Conservation (phyloP, 2,797 vertebrate genomes). For the Salarias fasciatus region DNA sequence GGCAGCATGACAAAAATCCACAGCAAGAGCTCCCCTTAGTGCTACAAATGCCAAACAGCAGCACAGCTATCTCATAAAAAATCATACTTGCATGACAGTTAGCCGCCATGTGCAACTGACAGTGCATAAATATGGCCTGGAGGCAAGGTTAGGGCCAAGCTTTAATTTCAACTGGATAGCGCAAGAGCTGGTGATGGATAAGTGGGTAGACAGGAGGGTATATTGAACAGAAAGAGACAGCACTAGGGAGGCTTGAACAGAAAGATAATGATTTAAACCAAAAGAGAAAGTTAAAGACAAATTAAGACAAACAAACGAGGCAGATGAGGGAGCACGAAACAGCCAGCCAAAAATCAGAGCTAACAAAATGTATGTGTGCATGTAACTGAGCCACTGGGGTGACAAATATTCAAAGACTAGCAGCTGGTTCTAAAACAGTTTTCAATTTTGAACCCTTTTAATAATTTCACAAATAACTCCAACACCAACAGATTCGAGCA, state of each 20-base stretch:
- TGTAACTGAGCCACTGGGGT: too few relatives aligned
- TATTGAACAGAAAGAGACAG: constrained; percentile 22
- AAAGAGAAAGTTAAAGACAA: too few relatives aligned
- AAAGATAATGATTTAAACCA: constrained; percentile 7
- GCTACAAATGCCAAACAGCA: constrained; percentile 60
- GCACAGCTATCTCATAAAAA: constrained; percentile 59
- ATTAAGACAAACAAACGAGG: too few relatives aligned
- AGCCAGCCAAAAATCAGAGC: too few relatives aligned
- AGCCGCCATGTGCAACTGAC: constrained; percentile 71
- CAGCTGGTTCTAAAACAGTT: too few relatives aligned
- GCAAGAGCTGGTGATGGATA: constrained; percentile 66
- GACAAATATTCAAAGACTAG: too few relatives aligned
- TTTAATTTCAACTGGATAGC: constrained; percentile 72
- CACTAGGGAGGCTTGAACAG: constrained; percentile 22
- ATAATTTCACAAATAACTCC: too few relatives aligned
- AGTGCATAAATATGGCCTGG: constrained; percentile 78
- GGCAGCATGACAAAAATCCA: constrained; percentile 34
- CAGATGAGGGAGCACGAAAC: too few relatives aligned
- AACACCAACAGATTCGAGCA: too few relatives aligned
- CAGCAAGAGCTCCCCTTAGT: constrained; percentile 77
- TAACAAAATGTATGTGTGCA: too few relatives aligned
- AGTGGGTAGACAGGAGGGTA: constrained; percentile 53
- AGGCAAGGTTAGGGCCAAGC: constrained; percentile 75
- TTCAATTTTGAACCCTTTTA: too few relatives aligned
- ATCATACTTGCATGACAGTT: constrained; percentile 77